Evolutionary conservation across 1,140 invertebrate species (phyloP).

Genomic region (Brachionus asplanchnoidis): DNA sequence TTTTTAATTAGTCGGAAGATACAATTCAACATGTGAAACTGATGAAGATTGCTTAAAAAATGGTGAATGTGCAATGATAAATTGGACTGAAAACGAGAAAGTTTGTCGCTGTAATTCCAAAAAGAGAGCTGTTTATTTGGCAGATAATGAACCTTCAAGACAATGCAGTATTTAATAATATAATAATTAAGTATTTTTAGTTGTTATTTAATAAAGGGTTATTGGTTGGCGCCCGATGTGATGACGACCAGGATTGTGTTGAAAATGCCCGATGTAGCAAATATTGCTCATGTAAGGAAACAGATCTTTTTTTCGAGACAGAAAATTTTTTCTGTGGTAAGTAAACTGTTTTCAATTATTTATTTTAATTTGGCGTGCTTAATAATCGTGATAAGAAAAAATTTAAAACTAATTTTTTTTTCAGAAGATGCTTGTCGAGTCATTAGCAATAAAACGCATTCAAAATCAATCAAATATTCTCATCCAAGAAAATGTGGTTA

Average conservation of each 20-base stretch:
- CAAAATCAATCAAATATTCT: neutral
- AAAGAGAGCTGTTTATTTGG: neutral
- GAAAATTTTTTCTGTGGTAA: conserved; percentile 24
- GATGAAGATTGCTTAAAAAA: conserved; percentile 25
- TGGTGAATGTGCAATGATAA: neutral
- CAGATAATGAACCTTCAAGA: neutral
- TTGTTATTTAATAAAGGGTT: neutral
- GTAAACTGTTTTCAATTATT: neutral
- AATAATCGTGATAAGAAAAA: neutral
- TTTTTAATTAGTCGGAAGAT: neutral
- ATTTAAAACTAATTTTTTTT: neutral
- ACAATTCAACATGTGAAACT: neutral
- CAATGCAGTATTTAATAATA: conserved; percentile 16
- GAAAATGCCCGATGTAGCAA: conserved; percentile 30
- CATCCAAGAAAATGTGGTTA: conserved; percentile 30
- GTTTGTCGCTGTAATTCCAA: neutral
- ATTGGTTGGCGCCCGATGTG: neutral
- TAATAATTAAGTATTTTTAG: no score
- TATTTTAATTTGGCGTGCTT: neutral
- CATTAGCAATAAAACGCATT: neutral
- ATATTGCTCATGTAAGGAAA: conserved; percentile 16
- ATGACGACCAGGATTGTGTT: neutral
- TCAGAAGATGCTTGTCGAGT: neutral
- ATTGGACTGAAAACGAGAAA: neutral
- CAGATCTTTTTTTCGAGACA: conserved; percentile 4